These are phyloP conservation scores for Phrynocephalus forsythii DNA, from an alignment of 2,797 vertebrate species.

Conservation along the genomic window DNA sequence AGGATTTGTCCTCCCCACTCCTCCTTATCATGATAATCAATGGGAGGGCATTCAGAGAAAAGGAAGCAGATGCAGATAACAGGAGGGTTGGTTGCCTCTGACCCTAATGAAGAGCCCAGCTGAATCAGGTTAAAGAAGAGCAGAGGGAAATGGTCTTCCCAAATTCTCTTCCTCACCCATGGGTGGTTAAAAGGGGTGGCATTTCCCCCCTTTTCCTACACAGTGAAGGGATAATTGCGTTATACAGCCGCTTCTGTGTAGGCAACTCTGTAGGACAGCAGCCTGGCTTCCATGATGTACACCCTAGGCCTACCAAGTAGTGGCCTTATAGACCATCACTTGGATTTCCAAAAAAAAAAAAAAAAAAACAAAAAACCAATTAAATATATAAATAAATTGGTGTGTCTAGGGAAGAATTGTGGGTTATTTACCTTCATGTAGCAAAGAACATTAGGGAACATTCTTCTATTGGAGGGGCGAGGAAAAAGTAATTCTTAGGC, in stretches of 20 bases:
- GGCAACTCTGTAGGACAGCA: neutral
- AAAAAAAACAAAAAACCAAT: too few relatives aligned
- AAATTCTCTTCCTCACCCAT: too few relatives aligned
- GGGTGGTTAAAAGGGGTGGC: neutral
- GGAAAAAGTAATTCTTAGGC: too few relatives aligned
- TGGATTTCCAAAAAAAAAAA: too few relatives aligned
- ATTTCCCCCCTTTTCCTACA: neutral
- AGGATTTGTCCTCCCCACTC: neutral
- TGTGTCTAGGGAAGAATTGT: too few relatives aligned
- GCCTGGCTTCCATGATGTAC: neutral
- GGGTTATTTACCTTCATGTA: too few relatives aligned
- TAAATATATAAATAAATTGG: too few relatives aligned
- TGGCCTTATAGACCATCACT: too few relatives aligned
- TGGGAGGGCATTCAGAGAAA: neutral
- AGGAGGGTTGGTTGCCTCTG: neutral
- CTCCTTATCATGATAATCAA: conserved; percentile 45
- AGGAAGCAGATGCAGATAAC: neutral
- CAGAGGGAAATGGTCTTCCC: neutral
- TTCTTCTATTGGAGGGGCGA: too few relatives aligned
- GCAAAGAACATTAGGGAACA: too few relatives aligned
- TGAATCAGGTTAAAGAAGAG: neutral
- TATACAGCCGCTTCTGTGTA: too few relatives aligned
- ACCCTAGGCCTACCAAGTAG: neutral
- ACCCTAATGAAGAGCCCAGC: neutral
- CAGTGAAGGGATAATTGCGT: too few relatives aligned